phyloP scores from a whole-genome alignment of 2,113 vertebrate genomes.

The Rhinopomastus cyanomelas region DNA sequence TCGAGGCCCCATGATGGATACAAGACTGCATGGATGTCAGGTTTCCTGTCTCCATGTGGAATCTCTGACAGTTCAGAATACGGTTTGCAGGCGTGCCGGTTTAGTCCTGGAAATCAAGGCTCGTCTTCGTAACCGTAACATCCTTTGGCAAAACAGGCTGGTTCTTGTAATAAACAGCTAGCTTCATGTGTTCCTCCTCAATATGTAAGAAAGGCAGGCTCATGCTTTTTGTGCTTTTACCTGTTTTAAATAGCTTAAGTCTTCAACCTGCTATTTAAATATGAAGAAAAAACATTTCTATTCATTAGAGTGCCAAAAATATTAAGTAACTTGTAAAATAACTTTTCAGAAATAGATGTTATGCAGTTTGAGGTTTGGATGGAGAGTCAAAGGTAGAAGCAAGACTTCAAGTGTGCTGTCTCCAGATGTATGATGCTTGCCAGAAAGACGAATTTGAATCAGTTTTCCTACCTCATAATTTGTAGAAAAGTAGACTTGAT shows the following conservation, averaged over 20 bases:
- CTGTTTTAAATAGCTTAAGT: neutral
- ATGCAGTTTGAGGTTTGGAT: neutral
- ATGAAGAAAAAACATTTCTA: neutral
- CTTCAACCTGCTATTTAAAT: neutral
- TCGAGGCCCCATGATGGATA: neutral
- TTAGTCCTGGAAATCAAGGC: constrained; percentile 3
- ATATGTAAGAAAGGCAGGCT: neutral
- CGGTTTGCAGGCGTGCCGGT: constrained; percentile 26
- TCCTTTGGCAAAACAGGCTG: neutral
- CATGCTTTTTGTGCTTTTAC: neutral
- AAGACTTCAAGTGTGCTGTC: neutral
- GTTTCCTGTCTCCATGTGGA: constrained; percentile 61
- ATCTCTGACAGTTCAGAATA: constrained; percentile 36
- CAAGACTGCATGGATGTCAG: constrained; percentile 31
- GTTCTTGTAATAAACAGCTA: neutral
- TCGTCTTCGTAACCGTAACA: neutral
- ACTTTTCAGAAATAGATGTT: neutral
- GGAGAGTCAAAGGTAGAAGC: neutral
- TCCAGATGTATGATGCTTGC: neutral
- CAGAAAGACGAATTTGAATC: neutral
- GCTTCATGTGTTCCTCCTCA: neutral
- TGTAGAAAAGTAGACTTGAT: neutral
- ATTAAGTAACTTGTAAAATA: neutral
- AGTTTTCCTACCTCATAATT: neutral
- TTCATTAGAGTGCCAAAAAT: neutral